phyloP scores from a whole-genome alignment of 2,888 invertebrate genomes.

The Rotaria sp. region DNA sequence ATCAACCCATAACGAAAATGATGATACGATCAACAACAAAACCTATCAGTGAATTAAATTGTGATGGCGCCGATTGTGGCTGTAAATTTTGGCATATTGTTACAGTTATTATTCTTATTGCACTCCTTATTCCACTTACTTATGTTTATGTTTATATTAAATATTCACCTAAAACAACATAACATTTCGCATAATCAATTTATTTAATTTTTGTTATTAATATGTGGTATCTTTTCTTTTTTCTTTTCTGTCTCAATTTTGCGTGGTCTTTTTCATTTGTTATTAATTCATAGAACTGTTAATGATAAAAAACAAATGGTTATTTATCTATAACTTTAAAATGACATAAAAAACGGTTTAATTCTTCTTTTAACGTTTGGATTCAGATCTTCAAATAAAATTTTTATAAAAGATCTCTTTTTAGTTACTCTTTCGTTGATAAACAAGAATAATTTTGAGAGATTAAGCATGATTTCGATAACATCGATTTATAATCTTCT shows the following conservation, averaged over 20 bases:
- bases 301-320: neutral
- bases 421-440: too few relatives aligned
- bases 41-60: neutral
- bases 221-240: neutral
- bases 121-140: constrained; percentile 43
- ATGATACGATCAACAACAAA: constrained; percentile 16
- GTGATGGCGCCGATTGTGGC: constrained; percentile 47
- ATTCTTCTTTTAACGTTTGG: neutral
- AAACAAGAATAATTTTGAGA: too few relatives aligned
- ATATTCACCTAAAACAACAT: neutral
- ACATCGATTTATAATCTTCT: too few relatives aligned
- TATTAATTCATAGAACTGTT: neutral
- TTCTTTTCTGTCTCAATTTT: neutral
- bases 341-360: neutral
- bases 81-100: constrained; percentile 46
- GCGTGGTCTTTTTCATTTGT: neutral
- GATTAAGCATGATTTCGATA: too few relatives aligned
- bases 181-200: neutral
- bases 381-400: neutral
- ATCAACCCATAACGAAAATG: constrained; percentile 42
- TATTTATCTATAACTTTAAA: neutral
- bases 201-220: neutral
- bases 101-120: constrained; percentile 42
- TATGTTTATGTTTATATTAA: constrained; percentile 41
- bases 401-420: neutral